Evolutionary conservation across 1,140 invertebrate genomes (phyloP), one percentile per base, ranked within the genome.

Genomic region (Drosophila equinoxialis): DNA sequence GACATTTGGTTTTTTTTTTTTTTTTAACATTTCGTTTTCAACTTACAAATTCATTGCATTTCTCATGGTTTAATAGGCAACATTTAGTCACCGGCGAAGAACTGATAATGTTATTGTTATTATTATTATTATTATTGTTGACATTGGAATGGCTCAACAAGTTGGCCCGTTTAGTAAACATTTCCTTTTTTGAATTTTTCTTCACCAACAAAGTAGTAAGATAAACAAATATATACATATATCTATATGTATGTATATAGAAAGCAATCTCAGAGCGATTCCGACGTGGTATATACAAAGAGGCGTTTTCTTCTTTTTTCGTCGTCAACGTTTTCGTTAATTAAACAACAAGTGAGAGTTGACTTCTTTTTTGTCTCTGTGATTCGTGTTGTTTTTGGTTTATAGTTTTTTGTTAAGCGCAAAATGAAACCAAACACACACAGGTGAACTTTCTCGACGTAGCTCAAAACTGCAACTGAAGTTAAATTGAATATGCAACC

Each of bases 151-250:
- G 69, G 60, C 61, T 59, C 26, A 90, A 78, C 41, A 90, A 72
- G 87, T 90, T 83, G 54, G 83, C 75, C 79, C 87, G 81, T 79
- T 86, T 90, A 55, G 87, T 90, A 90, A 87, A 90, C 87, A 90
- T 90, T 90, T 90, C 60, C 3, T 13, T 39, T 39, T 13, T 39
- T 39, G 6, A 30, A 30, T 6, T 30, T 11, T 37, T 37, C 51
- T 33, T 48, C 60, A 51, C 17, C 20, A 17, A 51, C 45, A 51
- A 51, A 23, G 45, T 51, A 35, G 45, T 54, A 59, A 60, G 10
- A 57, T 65, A 74, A 59, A 65, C 65, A 59, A 71, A 75, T 68
- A 73, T 71, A 1, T 37, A 11, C n/a, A n/a, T n/a, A n/a, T n/a
- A n/a, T n/a, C n/a, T 30, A 30, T 30, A 30, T 30, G 1, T 30